Base-by-base conservation (phyloP, 30 jellyfish, hydroid and myxozoan species). In the Aurelia sp. region DNA sequence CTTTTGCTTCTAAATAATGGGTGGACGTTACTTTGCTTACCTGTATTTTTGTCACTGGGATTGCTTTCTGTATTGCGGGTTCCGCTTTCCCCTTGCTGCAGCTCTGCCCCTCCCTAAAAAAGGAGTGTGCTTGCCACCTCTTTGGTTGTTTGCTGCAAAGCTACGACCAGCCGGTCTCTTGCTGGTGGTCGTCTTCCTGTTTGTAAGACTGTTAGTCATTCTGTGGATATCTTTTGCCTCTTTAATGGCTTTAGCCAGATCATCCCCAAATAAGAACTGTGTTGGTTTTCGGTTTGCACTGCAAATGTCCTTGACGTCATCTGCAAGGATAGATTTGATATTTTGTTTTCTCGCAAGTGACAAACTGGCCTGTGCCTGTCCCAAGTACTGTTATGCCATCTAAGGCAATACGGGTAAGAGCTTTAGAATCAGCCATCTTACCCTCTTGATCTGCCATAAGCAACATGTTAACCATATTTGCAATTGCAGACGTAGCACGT, bases 61-160 rank as follows among this genome's bases (percentile, higher is more conserved):
- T 47, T 47, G 18, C 66, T 7, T 37, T 71, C 67, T 30, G 72
- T 47, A 71, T 30, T 13, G 76, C 15, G 18, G 16, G 35, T 21
- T 65, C 31, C 18, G 47, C 47, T 17, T 17, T 20, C 33, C 47
- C 47, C 22, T 17, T 17, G 47, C 22, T 65, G 73, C 30, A 21
- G 18, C 20, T 51, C 67, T 44, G 82, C 82, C 82, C 48, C 82
- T 27, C 82, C 47, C 82, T 71, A 71, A 71, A 31, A 71, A 71
- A 71, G 82, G 47, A 71, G 35, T 51, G 35, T 44, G 67, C 48
- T 37, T 6, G 18, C 12, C 67, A 71, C 33, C 33, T 27, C 33
- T 27, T 27, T 27, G 33, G 33, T 27, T 27, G 33, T 27, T 27
- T 27, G 33, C 33, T 27, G 33, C 33, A 27, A 27, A 27, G 33